Base-by-base conservation (phyloP, 1,140 invertebrate genomes). In the Centruroides vittatus region DNA sequence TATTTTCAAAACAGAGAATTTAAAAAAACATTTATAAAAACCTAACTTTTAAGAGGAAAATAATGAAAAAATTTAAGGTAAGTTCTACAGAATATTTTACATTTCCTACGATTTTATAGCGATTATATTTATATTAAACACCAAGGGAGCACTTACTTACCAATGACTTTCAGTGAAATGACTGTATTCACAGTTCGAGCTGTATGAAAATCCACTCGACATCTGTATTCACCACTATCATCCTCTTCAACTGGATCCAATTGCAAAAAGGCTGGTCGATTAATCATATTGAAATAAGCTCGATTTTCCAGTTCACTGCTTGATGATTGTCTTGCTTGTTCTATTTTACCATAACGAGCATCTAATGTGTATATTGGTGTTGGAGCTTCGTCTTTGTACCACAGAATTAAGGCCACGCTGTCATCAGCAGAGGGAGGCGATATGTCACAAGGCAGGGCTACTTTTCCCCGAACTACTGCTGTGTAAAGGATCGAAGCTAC, bases 181-280 rank as follows among this genome's bases (percentile, higher is more conserved):
- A 89, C 84, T 72, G 85, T 88, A 74, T 93, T 93, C 67, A 88
- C 81, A 4, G 90, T 92, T 0, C 88, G 88, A 11, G 88, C 89
- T 69, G 89, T 89, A 69, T 83, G 84, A 74, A 92, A 93, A 73
- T 93, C 90, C 4, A 93, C 90, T 61, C 90, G 78, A 73, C 89
- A 93, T 60, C 89, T 78, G 71, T 92, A 93, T 62, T 88, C 79
- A n/a, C 88, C 89, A 70, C 88, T 86, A 71, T 93, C 89, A 64
- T 84, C 81, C 62, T 78, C 75, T 66, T 86, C 83, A 12, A 91
- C 86, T 46, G 84, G 82, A 67, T 86, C 84, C 48, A 93, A 77
- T 48, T 83, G 83, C n/a, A 93, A 78, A 36, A 57, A 57, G 23
- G 67, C 86, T 3, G 89, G 80, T 12, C 59, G 34, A 60, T 67